Base-by-base conservation (phyloP, 2,888 invertebrate genomes). In the Eristalis pertinax region DNA sequence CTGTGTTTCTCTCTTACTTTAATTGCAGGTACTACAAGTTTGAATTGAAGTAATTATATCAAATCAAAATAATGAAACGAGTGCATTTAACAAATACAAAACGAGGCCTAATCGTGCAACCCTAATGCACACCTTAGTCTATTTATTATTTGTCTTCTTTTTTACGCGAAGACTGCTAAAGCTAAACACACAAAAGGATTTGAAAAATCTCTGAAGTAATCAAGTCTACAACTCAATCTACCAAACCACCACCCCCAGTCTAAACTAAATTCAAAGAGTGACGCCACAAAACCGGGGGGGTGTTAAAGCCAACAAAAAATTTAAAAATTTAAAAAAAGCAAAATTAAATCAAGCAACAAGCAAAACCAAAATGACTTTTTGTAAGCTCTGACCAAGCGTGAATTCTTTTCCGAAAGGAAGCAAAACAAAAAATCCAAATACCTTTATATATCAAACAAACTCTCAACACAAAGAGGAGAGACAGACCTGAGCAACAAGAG, bases 11-110 rank as follows among this genome's bases (percentile, higher is more conserved):
- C 83, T 78, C 78, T 79, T 81, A 77, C 83, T 86, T 83, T 86
- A 83, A 79, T 86, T 86, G 35, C 86, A 86, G 86, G 83, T 86
- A 82, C 86, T 83, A 79, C 82, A 83, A 75, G 65, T 56, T 74
- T 82, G 74, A 86, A 79, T 78, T 86, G 35, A 82, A 78, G 81
- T 86, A 82, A 82, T 56, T 74, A 68, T 76, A 63, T 63, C 11
- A 75, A 74, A 62, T 13, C 58, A 58, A 24, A 64, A 73, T 22
- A 62, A 86, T 86, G 77, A 86, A 78, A 72, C 81, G 65, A 78
- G 70, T 75, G 78, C 78, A 83, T 78, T 78, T 82, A 79, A 79
- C 78, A 81, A 81, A 70, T 65, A 72, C 32, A 77, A 85, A 41
- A 73, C 73, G 69, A 70, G 77, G 85, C 74, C 82, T 78, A 74